Evolutionary conservation across 2,888 invertebrate genomes (phyloP), one percentile per base, ranked within the genome.

Genomic region (Hydraecia micacea): DNA sequence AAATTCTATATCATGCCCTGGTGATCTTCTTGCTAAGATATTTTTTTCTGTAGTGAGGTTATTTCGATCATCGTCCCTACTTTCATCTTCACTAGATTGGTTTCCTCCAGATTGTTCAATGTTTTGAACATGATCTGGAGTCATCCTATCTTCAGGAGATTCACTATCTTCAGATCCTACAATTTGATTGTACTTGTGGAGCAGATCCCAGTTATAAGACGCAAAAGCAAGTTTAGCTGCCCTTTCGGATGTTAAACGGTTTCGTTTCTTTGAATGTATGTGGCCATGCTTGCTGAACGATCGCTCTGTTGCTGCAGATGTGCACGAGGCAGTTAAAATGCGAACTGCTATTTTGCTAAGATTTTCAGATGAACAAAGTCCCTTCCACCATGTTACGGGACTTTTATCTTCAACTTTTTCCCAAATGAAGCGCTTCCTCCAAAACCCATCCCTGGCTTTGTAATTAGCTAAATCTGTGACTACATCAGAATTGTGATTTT

Each of bases 291-390:
- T 60, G 58, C 58, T 60, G 58, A 60, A 60, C 58, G 58, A 60
- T 15, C 58, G 65, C 21, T 46, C 46, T 67, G 46, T 46, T n/a
- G 67, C 67, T 21, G 67, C 67, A 46, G 67, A 67, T 46, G n/a
- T n/a, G n/a, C n/a, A n/a, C n/a, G n/a, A 46, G n/a, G 46, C 46
- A 67, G 67, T 67, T 46, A 46, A 67, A 46, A 66, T 42, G 15
- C 66, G 42, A n/a, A 66, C 67, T 67, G 67, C 67, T 46, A 67
- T 18, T 67, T 67, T 46, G 36, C 67, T 67, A 2, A 67, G 28
- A 9, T 67, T 67, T 28, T 67, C 46, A 46, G 46, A 46, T 7
- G 66, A n/a, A 42, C 58, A 58, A 58, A 58, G 58, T 58, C n/a
- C 58, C 58, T 58, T 58, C 25, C 58, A 58, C n/a, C 58, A 58